phyloP scores from a whole-genome alignment of 2,888 invertebrate genomes.

The Limnephilus rhombicus region DNA sequence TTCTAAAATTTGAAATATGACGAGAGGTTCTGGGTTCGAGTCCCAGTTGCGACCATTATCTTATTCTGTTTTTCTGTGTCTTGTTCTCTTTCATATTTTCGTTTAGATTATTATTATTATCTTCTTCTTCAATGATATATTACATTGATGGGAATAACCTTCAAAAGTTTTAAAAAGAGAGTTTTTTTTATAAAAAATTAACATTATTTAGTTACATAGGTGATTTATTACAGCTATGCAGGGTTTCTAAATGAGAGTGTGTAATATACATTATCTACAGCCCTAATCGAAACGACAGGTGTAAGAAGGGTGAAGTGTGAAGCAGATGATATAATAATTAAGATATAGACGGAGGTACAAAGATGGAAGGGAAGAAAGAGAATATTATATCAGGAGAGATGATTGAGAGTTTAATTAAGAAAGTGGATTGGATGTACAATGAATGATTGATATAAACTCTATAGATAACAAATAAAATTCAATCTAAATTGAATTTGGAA shows the following conservation, averaged over 20 bases:
- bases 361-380: constrained; percentile 1
- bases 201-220: too few species aligned
- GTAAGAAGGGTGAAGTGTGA: constrained; percentile 16
- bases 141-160: too few species aligned
- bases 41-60: too few species aligned
- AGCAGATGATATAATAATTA: constrained; percentile 41
- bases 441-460: not conserved
- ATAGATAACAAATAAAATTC: not conserved
- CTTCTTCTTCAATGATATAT: too few species aligned
- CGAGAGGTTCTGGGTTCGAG: too few species aligned
- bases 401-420: constrained; percentile 35
- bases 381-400: not conserved
- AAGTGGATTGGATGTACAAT: constrained; percentile 8
- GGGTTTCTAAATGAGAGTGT: not conserved
- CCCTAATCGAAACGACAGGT: constrained; percentile 12
- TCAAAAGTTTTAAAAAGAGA: too few species aligned
- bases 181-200: too few species aligned
- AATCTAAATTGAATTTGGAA: not conserved
- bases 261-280: not conserved
- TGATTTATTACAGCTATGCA: not conserved
- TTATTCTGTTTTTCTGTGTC: too few species aligned
- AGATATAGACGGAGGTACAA: constrained; percentile 3
- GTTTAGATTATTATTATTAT: too few species aligned
- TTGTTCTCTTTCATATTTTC: too few species aligned
- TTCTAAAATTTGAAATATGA: too few species aligned